A percentile compares a stretch with the other conserved stretches of the same genome.
Conservation (phyloP, 2,797 vertebrate species). For the Chaunax sp. region DNA sequence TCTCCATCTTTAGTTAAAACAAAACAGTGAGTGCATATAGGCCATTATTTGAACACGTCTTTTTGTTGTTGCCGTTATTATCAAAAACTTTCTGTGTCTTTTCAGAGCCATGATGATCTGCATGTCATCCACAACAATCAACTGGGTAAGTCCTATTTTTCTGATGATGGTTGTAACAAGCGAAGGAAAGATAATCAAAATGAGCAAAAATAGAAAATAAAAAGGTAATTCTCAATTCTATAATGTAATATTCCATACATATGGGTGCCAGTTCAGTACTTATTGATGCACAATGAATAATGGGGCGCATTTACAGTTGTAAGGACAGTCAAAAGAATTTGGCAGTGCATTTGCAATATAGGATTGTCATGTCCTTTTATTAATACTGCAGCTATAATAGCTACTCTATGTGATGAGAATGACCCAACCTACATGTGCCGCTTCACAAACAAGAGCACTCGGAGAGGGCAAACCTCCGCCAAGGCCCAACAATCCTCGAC, state of each 20-base stretch:
- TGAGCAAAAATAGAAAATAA: background rate
- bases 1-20: conserved; percentile 20
- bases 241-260: background rate
- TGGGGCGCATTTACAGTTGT: background rate
- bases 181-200: background rate
- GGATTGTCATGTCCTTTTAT: background rate
- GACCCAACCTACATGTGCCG: background rate
- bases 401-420: background rate
- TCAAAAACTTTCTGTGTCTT: conserved; percentile 58
- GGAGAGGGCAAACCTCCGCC: too few relatives aligned
- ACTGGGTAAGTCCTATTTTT: conserved; percentile 75
- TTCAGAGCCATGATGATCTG: conserved; percentile 77
- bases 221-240: background rate
- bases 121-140: conserved; percentile 71
- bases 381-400: background rate
- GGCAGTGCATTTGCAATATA: too few relatives aligned
- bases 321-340: too few relatives aligned
- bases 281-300: background rate
- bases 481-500: too few relatives aligned
- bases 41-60: conserved; percentile 45
- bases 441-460: too few relatives aligned
- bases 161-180: background rate
- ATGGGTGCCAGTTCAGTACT: background rate
- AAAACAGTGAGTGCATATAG: conserved; percentile 32
- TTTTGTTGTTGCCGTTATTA: conserved; percentile 41